These are phyloP conservation scores for Adelges cooleyi DNA, from an alignment of 1,140 invertebrate species.

Conservation along the genomic window DNA sequence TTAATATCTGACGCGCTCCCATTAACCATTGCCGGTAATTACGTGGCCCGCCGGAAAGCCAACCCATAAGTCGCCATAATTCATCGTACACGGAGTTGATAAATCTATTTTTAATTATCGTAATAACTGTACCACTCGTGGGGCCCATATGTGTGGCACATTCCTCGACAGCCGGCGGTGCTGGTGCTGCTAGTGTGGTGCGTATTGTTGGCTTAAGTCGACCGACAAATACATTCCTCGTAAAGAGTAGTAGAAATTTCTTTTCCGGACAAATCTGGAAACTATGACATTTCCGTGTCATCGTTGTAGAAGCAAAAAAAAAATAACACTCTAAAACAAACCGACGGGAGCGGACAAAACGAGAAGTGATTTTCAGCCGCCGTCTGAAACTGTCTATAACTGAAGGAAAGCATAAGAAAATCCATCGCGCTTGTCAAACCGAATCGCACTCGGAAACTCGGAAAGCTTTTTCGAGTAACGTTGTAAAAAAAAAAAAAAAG, in stretches of 20 bases:
- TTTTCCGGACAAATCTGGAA: too few species aligned
- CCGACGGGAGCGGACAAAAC: too few species aligned
- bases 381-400: too few species aligned
- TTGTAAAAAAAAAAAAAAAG: not conserved
- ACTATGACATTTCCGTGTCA: too few species aligned
- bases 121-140: not conserved
- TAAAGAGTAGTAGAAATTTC: too few species aligned
- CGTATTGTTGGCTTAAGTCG: not conserved
- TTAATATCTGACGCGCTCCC: conserved; percentile 16
- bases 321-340: not conserved
- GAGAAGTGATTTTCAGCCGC: too few species aligned
- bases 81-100: conserved; percentile 14
- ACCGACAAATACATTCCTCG: too few species aligned
- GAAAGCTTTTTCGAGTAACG: not conserved
- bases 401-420: too few species aligned
- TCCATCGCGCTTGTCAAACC: too few species aligned
- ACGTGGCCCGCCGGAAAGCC: not conserved
- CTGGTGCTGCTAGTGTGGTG: not conserved
- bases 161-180: not conserved
- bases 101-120: conserved; percentile 28
- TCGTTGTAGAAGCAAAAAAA: too few species aligned
- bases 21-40: conserved; percentile 14
- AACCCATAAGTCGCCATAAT: conserved; percentile 9
- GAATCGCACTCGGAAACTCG: too few species aligned
- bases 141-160: conserved; percentile 12